Evolutionary conservation across 2,797 vertebrate species (phyloP), one percentile per base, ranked within the genome.

Genomic region (Cyclopterus lumpus): DNA sequence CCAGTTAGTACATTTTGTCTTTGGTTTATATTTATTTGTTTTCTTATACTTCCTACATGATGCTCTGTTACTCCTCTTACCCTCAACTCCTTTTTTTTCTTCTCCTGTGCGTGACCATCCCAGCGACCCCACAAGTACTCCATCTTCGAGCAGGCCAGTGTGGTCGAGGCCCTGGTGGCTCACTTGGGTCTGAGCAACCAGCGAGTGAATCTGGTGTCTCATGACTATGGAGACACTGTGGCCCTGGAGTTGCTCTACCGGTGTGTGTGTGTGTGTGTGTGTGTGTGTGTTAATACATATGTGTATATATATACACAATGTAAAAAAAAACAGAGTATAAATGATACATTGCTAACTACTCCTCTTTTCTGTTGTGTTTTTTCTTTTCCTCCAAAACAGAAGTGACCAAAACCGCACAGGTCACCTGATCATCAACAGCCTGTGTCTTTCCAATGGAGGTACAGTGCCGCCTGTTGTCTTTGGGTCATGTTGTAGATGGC

Each of bases 371-470:
- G 7, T 6, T 73, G n/a, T 73, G 20, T 77, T 73, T 30, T 67
- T 11, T 34, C 10, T 46, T 32, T 24, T 36, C 14, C 36, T 20
- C 5, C 28, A 5, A n/a, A 58, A 81, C 72, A 99, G 98, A 94
- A 96, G 95, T 62, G 96, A 99, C 86, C 95, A 95, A 76, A 97
- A 97, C 71, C 95, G 94, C 79, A 96, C 95, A 0, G 97, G 97
- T 46, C 96, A 96, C 71, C 90, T 99, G 86, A 94, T 86, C 71
- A 95, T 99, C 73, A 98, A 96, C 91, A 99, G 98, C 83, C 94
- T 99, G 55, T 99, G 98, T 80, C 93, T 99, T 30, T 99, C 98
- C 44, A 99, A 99, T 0, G 98, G 98, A 97, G 98, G 98, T 98
- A 88, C 73, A 34, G 49, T 49, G 12, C 24, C 5, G 28, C 34